Percentiles rank a stretch among this genome's conserved stretches.
Conservation (phyloP, 1,140 invertebrate genomes). For the Colletes latitarsis region DNA sequence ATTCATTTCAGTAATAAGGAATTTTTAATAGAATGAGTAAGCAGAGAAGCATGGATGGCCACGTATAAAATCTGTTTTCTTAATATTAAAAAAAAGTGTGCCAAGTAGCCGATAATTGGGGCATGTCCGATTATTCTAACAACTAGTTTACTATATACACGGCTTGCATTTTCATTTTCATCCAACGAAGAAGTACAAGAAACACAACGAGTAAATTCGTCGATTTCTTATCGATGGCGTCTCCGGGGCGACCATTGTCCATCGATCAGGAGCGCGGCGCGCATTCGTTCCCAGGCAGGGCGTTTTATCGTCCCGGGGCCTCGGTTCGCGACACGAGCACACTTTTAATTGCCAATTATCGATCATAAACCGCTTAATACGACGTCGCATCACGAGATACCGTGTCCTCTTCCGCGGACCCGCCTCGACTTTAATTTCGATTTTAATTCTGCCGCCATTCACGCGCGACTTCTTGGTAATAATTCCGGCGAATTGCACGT, state of each 20-base stretch:
- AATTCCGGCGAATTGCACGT: slow-evolving; percentile 38
- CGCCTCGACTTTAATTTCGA: slow-evolving; percentile 24
- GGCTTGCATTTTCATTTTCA: no score
- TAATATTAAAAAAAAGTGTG: no score
- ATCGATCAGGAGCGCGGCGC: slow-evolving; percentile 10
- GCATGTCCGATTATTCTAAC: no score
- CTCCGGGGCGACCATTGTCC: slow-evolving; percentile 9
- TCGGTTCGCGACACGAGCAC: slow-evolving; percentile 20
- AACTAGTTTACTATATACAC: no score
- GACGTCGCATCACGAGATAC: slow-evolving; percentile 18
- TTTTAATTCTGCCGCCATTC: slow-evolving; percentile 6
- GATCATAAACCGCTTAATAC: slow-evolving; percentile 50
- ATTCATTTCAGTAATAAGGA: no score
- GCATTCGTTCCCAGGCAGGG: slow-evolving; percentile 9
- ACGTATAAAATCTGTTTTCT: no score
- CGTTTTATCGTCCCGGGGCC: slow-evolving; percentile 37
- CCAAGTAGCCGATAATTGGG: no score
- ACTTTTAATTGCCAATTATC: slow-evolving; percentile 54
- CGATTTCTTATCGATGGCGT: not conserved
- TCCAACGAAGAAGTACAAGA: no score
- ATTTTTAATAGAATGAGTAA: no score
- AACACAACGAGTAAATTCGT: no score
- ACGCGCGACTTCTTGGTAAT: slow-evolving; percentile 42
- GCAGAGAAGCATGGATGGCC: no score
- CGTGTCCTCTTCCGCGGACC: not conserved